These are phyloP conservation scores for Sphinx pinastri DNA, from an alignment of 2,888 invertebrate genomes.

Conservation along the genomic window DNA sequence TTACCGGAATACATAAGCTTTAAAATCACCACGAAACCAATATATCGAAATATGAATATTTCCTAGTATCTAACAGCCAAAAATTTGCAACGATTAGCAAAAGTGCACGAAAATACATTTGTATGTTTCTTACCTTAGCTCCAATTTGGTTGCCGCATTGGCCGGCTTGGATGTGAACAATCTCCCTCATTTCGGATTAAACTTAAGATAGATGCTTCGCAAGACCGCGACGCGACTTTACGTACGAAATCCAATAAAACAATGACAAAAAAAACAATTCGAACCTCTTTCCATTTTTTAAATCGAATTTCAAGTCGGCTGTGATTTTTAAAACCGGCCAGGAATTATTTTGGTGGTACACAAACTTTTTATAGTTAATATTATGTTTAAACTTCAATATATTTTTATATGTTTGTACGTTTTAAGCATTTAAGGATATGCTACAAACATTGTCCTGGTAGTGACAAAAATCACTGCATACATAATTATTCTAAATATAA, in stretches of 20 bases:
- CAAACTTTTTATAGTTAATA: not conserved
- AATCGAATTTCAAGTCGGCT: conserved; percentile 3
- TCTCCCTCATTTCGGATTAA: conserved; percentile 88
- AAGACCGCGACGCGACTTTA: conserved; percentile 10
- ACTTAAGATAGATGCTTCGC: conserved; percentile 3
- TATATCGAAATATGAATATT: too few relatives aligned
- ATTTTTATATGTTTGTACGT: too few relatives aligned
- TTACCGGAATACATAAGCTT: too few relatives aligned
- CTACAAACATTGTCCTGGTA: too few relatives aligned
- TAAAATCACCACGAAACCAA: too few relatives aligned
- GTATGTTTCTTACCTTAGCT: conserved; percentile 71
- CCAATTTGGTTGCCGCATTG: conserved; percentile 95
- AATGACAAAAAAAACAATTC: not conserved
- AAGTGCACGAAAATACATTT: not conserved
- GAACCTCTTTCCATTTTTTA: conserved; percentile 2
- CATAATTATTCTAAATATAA: too few relatives aligned
- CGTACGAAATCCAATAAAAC: conserved; percentile 22
- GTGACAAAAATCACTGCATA: too few relatives aligned
- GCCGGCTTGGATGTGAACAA: conserved; percentile 92
- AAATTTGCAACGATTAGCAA: too few relatives aligned
- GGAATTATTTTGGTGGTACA: not conserved
- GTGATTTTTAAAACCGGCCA: conserved; percentile 13
- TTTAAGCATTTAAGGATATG: too few relatives aligned
- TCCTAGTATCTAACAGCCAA: too few relatives aligned
- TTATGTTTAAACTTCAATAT: too few relatives aligned